phyloP scores from a whole-genome alignment of 2,888 invertebrate genomes.

The Agrochola circellaris region DNA sequence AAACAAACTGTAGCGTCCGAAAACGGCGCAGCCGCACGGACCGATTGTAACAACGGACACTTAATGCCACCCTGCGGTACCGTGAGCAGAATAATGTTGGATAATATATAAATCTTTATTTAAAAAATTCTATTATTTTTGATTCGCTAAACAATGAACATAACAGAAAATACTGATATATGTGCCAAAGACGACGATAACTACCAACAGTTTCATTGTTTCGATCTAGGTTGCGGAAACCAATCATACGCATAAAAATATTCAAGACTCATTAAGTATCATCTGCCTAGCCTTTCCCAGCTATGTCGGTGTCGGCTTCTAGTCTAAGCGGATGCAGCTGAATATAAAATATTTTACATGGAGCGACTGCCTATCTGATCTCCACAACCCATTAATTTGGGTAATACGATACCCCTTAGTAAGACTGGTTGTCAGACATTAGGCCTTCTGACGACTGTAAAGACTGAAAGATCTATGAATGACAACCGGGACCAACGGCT shows the following conservation, averaged over 20 bases:
- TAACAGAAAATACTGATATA: not conserved
- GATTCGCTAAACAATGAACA: not conserved
- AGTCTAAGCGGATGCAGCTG: no score
- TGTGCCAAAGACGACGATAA: no score
- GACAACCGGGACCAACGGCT: no score
- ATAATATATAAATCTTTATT: not conserved
- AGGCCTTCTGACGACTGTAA: no score
- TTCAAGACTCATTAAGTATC: not conserved
- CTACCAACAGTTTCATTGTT: not conserved
- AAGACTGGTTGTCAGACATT: no score
- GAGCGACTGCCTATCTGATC: no score
- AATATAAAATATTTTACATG: no score
- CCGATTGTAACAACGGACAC: slow-evolving; percentile 70
- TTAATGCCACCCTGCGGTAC: slow-evolving; percentile 67
- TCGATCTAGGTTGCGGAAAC: not conserved
- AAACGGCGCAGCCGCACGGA: slow-evolving; percentile 77
- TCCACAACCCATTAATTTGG: no score
- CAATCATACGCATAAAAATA: not conserved
- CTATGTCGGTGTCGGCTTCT: no score
- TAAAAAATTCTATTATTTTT: not conserved
- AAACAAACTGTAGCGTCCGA: slow-evolving; percentile 79
- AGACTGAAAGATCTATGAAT: no score
- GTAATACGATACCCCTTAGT: no score
- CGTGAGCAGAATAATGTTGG: slow-evolving; percentile 35
- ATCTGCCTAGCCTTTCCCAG: no score